Conservation (phyloP, 2,113 vertebrate genomes). For the Paramormyrops kingsleyae region DNA sequence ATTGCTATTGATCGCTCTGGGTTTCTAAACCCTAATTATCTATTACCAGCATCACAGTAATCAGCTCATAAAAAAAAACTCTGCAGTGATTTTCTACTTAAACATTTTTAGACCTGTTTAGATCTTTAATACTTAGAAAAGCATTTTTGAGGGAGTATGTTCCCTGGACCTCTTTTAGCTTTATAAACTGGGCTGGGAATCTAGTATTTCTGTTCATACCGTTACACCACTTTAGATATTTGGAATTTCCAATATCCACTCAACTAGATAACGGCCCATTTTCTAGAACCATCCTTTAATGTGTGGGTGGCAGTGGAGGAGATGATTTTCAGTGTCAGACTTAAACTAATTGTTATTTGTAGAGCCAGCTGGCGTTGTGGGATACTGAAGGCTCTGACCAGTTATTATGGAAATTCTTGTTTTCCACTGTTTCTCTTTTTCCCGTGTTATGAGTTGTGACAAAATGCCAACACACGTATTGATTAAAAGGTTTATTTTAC, state of each 20-base stretch:
- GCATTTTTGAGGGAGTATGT: background rate
- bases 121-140: background rate
- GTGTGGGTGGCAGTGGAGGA: background rate
- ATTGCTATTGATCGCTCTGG: background rate
- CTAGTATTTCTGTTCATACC: background rate
- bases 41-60: background rate
- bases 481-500: slow-evolving; percentile 36
- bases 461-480: slow-evolving; percentile 31
- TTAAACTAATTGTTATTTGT: background rate
- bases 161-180: background rate
- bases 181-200: background rate
- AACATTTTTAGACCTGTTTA: background rate
- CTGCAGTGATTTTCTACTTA: background rate
- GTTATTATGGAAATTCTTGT: slow-evolving; percentile 31
- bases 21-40: slow-evolving; percentile 20
- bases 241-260: background rate
- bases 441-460: slow-evolving; percentile 31
- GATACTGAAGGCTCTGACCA: slow-evolving; percentile 13
- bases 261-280: background rate
- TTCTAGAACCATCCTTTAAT: background rate
- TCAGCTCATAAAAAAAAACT: background rate
- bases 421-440: background rate
- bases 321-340: background rate
- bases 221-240: background rate
- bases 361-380: background rate